phyloP scores from a whole-genome alignment of 2,113 vertebrate genomes.

The Fregetta grallaria region DNA sequence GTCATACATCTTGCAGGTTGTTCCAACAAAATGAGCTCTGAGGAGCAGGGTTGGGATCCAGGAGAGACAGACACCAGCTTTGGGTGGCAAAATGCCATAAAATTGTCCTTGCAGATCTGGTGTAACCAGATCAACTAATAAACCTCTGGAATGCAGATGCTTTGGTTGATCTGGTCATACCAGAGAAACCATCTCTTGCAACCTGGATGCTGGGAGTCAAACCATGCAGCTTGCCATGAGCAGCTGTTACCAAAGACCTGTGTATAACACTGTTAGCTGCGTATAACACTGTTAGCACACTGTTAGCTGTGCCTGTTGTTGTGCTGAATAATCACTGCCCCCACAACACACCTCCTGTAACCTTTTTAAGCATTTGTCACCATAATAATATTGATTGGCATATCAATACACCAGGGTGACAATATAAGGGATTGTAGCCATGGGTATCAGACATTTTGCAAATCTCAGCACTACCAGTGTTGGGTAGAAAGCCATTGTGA shows the following conservation, averaged over 20 bases:
- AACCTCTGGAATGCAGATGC: conserved; percentile 27
- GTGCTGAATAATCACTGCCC: neutral
- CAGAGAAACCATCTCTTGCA: neutral
- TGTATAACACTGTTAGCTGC: neutral
- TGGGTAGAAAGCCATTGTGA: neutral
- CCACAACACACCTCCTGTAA: neutral
- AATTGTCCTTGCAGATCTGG: conserved; percentile 15
- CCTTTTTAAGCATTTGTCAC: neutral
- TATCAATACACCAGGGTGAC: neutral
- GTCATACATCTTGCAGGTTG: neutral
- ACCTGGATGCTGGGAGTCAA: neutral
- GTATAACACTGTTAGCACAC: too few species aligned
- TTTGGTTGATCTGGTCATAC: conserved; percentile 1
- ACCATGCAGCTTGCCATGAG: neutral
- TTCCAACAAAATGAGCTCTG: conserved; percentile 7
- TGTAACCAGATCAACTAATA: conserved; percentile 21
- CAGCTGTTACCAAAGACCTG: neutral
- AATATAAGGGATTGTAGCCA: neutral
- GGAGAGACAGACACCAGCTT: neutral
- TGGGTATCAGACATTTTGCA: neutral
- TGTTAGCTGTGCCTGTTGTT: neutral
- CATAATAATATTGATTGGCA: neutral
- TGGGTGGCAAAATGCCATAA: neutral
- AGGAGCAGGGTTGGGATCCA: neutral
- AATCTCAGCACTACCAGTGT: neutral